Base-by-base conservation (phyloP, 2,113 vertebrate species). In the Sterrhoptilus dennistouni region DNA sequence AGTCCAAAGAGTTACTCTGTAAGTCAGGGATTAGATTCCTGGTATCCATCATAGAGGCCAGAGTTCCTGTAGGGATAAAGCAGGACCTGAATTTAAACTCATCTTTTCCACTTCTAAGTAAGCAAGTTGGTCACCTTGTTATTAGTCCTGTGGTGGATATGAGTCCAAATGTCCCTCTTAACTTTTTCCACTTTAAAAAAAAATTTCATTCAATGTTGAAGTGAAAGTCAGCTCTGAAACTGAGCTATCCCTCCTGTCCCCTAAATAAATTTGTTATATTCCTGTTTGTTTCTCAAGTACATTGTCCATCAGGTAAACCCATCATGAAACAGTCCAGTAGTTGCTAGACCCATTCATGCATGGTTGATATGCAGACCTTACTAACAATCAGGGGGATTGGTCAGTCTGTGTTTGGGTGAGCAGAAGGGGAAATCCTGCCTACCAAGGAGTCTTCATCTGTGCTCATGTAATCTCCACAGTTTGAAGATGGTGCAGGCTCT, bases 341-440 rank as follows among this genome's bases (percentile, higher is more conserved):
- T 20, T 75, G 61, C 53, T 76, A 36, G 79, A 76, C 31, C 9
- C 15, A 35, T 53, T 64, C 29, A 6, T 1, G 5, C 2, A 3
- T 1, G 0, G 33, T 79, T 76, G 49, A 38, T 50, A 33, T 6
- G 29, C 49, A 81, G 49, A 54, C 44, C 33, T 93, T 31, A 11
- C 18, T 28, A 33, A n/a, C 0, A 0, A 12, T 81, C 16, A 49
- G 56, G 16, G 38, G 35, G 70, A 63, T 38, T 38, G 10, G 38
- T 38, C 38, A 38, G 38, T 63, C 11, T n/a, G 23, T 70, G 10
- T 82, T 70, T 75, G 29, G 19, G 5, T 21, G 21, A 85, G 38
- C 25, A 76, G 42, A 63, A 60, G 14, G 5, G 24, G 49, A 60
- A 83, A 47, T 56, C 9, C 4, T 36, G 28, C 69, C 52, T 63